phyloP scores from a whole-genome alignment of 2,797 vertebrate species.

The Helicolenus hilgendorfi region DNA sequence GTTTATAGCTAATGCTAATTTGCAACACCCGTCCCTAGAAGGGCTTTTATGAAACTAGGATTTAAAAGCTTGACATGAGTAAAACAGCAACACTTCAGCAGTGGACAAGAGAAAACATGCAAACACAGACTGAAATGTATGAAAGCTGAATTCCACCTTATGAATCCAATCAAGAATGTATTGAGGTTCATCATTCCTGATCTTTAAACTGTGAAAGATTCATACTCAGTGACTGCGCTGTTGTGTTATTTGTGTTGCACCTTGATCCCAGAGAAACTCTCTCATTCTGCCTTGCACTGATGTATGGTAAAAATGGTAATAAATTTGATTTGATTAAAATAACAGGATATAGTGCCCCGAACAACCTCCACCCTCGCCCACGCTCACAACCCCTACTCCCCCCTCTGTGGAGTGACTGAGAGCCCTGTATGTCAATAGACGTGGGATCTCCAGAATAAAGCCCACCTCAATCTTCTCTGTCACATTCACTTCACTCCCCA shows the following conservation, averaged over 20 bases:
- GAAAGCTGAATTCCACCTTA: background rate
- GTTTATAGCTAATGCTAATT: background rate
- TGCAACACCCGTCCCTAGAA: background rate
- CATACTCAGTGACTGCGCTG: background rate
- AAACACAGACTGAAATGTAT: background rate
- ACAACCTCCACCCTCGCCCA: background rate
- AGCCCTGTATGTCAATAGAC: conserved; percentile 19
- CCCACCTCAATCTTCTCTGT: conserved; percentile 63
- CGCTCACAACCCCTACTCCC: background rate
- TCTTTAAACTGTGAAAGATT: background rate
- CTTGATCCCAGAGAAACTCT: background rate
- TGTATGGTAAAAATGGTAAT: background rate
- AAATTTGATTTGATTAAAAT: background rate
- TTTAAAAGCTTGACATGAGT: background rate
- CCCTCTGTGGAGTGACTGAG: background rate
- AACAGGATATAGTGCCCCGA: background rate
- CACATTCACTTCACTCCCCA: conserved; percentile 59
- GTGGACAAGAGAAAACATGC: background rate
- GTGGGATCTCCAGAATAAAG: conserved; percentile 17
- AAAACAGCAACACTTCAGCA: background rate
- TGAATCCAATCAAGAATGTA: background rate
- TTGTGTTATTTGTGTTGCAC: background rate
- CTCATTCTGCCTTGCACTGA: background rate
- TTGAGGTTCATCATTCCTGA: background rate
- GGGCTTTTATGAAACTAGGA: background rate